Conservation (phyloP, 2,797 vertebrate genomes). For the Argentina silus region DNA sequence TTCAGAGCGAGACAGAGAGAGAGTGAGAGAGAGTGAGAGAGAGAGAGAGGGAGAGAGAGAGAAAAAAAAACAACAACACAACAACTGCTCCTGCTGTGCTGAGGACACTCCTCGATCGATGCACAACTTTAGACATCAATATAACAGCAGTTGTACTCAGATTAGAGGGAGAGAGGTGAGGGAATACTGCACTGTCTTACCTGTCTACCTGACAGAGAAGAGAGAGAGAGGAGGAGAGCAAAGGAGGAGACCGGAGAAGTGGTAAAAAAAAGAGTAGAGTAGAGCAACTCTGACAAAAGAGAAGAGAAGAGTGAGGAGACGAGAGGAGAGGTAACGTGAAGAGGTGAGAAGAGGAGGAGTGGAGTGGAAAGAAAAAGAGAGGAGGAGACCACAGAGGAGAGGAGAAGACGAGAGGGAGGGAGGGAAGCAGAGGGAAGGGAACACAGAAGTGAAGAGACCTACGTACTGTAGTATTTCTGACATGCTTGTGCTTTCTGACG, state of each 20-base stretch:
- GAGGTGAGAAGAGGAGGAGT: background rate
- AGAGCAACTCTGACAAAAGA: background rate
- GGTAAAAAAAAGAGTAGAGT: constrained; percentile 40
- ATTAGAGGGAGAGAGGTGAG: background rate
- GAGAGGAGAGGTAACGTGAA: constrained; percentile 13
- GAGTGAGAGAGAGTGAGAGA: background rate
- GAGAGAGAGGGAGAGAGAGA: background rate
- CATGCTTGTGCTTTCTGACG: constrained; percentile 48
- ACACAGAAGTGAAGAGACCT: background rate
- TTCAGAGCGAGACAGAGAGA: background rate
- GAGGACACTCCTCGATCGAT: background rate
- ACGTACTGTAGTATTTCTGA: background rate
- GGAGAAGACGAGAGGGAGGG: background rate
- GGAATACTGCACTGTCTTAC: background rate
- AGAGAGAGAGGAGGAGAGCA: background rate
- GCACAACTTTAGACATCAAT: background rate
- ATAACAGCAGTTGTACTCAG: background rate
- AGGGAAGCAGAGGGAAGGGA: background rate
- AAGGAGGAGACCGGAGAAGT: constrained; percentile 18
- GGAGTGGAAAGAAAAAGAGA: background rate
- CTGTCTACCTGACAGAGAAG: background rate
- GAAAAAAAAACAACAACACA: background rate
- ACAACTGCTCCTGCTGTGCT: background rate
- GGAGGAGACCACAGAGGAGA: background rate
- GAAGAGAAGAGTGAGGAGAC: background rate